phyloP scores from a whole-genome alignment of 1,140 invertebrate species.

The Acromyrmex heyeri region DNA sequence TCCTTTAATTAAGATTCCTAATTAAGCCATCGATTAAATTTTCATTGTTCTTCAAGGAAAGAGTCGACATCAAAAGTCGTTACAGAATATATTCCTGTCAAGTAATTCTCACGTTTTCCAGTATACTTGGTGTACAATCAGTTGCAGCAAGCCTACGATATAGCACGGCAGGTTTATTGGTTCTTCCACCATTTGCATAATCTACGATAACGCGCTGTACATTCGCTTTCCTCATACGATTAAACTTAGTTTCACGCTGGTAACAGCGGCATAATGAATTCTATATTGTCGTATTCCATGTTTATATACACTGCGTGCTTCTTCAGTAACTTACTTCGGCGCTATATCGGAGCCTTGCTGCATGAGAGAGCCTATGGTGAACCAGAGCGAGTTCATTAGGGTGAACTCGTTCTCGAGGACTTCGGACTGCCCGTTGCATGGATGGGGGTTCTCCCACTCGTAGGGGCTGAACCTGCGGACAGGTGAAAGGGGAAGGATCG shows the following conservation, averaged over 20 bases:
- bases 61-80: constrained; percentile 23
- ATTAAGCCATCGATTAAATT: constrained; percentile 52
- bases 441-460: constrained; percentile 95
- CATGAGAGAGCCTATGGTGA: constrained; percentile 96
- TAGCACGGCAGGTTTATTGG: constrained; percentile 78
- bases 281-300: background rate
- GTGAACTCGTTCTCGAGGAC: constrained; percentile 96
- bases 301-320: constrained; percentile 53
- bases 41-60: constrained; percentile 34
- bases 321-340: constrained; percentile 88
- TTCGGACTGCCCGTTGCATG: constrained; percentile 92
- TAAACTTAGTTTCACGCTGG: background rate
- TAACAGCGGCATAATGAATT: background rate
- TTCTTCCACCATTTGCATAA: background rate
- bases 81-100: constrained; percentile 25
- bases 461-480: constrained; percentile 93
- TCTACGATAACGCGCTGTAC: background rate
- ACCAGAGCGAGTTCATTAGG: constrained; percentile 95
- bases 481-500: constrained; percentile 81
- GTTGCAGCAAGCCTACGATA: constrained; percentile 85
- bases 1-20: constrained; percentile 55
- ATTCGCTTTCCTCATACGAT: background rate
- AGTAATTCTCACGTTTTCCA: constrained; percentile 46
- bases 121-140: constrained; percentile 36
- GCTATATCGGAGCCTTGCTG: constrained; percentile 97